Percentiles rank a stretch among this genome's conserved stretches.
Conservation (phyloP, 2,113 vertebrate genomes). For the human (Homo sapiens) region DNA sequence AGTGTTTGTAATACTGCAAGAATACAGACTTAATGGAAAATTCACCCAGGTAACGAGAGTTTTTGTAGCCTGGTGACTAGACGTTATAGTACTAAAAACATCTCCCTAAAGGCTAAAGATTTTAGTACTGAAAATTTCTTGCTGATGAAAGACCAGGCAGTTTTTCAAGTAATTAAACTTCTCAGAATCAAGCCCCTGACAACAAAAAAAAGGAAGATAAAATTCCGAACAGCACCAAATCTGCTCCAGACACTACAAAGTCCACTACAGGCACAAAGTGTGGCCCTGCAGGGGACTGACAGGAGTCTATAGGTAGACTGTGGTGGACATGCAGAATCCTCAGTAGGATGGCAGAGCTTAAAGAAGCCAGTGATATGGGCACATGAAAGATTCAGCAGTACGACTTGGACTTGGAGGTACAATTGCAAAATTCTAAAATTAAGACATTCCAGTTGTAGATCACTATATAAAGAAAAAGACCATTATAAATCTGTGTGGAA, state of each 20-base stretch:
- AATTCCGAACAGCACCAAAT: not conserved
- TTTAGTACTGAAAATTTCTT: constrained; percentile 5
- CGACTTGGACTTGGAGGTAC: not conserved
- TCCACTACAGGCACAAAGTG: not conserved
- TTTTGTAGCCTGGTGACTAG: not conserved
- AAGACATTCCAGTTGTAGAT: not conserved
- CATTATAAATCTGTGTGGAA: constrained; percentile 1
- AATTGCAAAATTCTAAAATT: constrained; percentile 11
- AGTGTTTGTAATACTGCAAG: not conserved
- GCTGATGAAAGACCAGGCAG: not conserved
- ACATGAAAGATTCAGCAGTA: not conserved
- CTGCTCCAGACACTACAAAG: not conserved
- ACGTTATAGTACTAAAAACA: constrained; percentile 13
- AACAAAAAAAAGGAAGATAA: not conserved
- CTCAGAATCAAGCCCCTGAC: not conserved
- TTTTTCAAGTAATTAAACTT: constrained; percentile 26
- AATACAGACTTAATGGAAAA: not conserved
- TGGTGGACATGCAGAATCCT: not conserved
- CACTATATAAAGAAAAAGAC: not conserved
- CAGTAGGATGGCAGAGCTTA: not conserved
- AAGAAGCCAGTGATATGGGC: not conserved
- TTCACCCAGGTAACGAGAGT: not conserved
- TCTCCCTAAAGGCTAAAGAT: not conserved
- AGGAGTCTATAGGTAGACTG: not conserved
- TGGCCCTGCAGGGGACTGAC: not conserved